Base-by-base conservation (phyloP, 1,140 invertebrate genomes). In the Odontomachus brunneus region DNA sequence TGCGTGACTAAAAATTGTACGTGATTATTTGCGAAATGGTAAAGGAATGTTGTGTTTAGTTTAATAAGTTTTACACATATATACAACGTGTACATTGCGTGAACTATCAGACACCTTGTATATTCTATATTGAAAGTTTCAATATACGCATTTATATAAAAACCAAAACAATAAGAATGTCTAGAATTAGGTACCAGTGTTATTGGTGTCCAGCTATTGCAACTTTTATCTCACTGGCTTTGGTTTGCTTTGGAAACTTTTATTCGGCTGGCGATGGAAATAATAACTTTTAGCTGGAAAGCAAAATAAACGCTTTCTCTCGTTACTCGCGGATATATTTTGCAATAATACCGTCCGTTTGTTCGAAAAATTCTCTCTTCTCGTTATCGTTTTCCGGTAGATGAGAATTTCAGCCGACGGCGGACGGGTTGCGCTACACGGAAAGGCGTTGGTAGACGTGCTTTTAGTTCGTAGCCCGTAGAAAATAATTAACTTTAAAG, bases 401-500 rank as follows among this genome's bases (percentile, higher is more conserved):
- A 51, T 38, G 12, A 65, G n/a, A 49, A 51, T 53, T 75, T 75
- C 49, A 14, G 11, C 1, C 14, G 44, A 44, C 3, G 1, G 7
- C 7, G 24, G 19, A 7, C n/a, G 38, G 5, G 63, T 75, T 75
- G 44, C 14, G n/a, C 38, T 33, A 33, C n/a, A 2, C 5, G 38
- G 26, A 63, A 65, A 33, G 51, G 9, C 19, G 53, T 66, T 76
- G 53, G 0, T 22, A 44, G 9, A 7, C 26, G 0, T 66, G 15
- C 60, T 66, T 66, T 76, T 66, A 66, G n/a, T 53, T 11, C 24
- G 15, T 11, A 24, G 60, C 3, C 14, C 15, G 38, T 66, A 53
- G 29, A 66, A 66, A 55, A 66, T 76, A 76, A 76, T 76, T 33
- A 65, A 76, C 51, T 76, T 65, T 66, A 65, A 76, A 3, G 60